Base-by-base conservation (phyloP, 2,113 vertebrate species). In the Urocitellus parryii region DNA sequence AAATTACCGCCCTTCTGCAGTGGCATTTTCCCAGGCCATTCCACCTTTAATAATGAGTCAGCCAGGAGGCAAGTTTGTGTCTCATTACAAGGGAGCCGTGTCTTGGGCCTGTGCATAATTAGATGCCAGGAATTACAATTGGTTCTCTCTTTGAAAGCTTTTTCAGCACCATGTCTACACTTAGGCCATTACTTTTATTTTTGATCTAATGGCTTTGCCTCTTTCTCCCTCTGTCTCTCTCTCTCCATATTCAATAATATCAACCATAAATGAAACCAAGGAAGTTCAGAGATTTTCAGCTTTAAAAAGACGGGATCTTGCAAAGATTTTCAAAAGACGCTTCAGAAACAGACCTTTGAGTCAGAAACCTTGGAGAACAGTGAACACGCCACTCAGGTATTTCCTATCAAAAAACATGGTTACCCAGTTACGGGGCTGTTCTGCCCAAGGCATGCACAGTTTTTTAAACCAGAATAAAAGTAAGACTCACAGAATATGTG, bases 321-420 rank as follows among this genome's bases (percentile, higher is more conserved):
- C 74, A 99, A 97, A 32, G 99, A 99, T 95, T 99, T 99, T 42
- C 99, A 99, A 98, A 99, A 99, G 98, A 98, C 97, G 0, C 99
- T 99, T 82, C 99, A 98, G 96, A 99, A 99, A 97, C 99, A 99
- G 98, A 99, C 98, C 0, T 99, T 99, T 98, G 99, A 99, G 98
- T 99, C 99, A 0, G 99, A 99, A 95, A 98, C 99, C 45, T 81
- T 99, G 83, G 99, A 99, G 95, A 90, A 95, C 1, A 22, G 37
- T 0, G 98, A 99, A 96, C 98, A 98, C 91, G 97, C 97, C 63
- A 97, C 98, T 88, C 98, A 99, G 97, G 99, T 99, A 99, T 42
- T 11, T 98, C 94, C 93, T 58, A 42, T 39, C 94, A 92, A 93
- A 93, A 96, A 70, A 97, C 91, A 68, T 8, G 25, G 92, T 97